phyloP scores from a whole-genome alignment of 2,113 vertebrate genomes.

The Tupaia tana region DNA sequence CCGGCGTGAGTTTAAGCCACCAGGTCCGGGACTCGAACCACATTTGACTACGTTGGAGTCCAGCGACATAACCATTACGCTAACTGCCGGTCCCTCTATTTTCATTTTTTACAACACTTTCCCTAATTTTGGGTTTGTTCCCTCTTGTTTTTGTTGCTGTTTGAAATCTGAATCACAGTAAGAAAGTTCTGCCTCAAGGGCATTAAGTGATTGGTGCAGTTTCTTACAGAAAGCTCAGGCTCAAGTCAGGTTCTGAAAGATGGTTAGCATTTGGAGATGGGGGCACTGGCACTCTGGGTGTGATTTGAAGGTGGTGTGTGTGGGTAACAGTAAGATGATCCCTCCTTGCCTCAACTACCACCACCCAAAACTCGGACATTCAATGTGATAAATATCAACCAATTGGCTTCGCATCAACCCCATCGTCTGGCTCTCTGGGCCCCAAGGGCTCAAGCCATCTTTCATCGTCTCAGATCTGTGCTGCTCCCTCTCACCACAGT shows the following conservation, averaged over 20 bases:
- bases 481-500: neutral
- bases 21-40: too few relatives aligned
- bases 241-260: neutral
- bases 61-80: too few relatives aligned
- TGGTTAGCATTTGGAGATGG: neutral
- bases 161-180: conserved; percentile 4
- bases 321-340: neutral
- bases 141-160: neutral
- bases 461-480: neutral
- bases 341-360: neutral
- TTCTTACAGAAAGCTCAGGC: neutral
- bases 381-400: neutral
- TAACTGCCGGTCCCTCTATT: too few relatives aligned
- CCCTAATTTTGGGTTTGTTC: neutral
- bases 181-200: neutral
- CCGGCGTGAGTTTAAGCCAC: too few relatives aligned
- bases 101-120: neutral
- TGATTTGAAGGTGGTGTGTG: neutral
- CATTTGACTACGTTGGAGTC: too few relatives aligned
- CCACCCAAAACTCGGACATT: neutral
- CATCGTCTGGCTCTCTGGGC: neutral
- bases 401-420: neutral
- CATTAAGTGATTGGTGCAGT: neutral
- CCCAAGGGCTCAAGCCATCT: neutral
- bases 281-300: neutral